Evolutionary conservation across 37 sponge, comb jelly and placozoan species (phyloP).

Genomic region (Beroe ovata): DNA sequence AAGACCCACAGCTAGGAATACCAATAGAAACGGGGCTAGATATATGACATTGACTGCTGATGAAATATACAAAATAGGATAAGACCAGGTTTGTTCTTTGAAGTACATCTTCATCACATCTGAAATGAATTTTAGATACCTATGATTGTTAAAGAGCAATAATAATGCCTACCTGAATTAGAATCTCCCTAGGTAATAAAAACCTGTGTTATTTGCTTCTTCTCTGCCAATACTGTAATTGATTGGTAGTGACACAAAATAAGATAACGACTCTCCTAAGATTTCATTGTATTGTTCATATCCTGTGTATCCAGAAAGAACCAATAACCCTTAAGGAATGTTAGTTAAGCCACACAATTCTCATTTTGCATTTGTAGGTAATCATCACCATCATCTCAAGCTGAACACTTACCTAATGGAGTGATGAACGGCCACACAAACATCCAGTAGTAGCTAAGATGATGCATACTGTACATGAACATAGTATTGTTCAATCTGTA

Average conservation of each 20-base stretch:
- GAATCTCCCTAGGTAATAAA: background rate
- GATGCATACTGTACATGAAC: conserved; percentile 68
- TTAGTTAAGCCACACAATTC: no score
- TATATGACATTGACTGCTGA: conserved; percentile 2
- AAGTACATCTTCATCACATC: conserved; percentile 9
- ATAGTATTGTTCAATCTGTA: conserved; percentile 57
- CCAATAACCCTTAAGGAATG: no score
- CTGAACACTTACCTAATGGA: conserved; percentile 17
- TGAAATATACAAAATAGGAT: conserved; percentile 10
- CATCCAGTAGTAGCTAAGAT: conserved; percentile 64
- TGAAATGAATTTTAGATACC: background rate
- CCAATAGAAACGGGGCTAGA: conserved; percentile 19
- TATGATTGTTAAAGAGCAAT: background rate
- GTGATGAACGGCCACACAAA: conserved; percentile 61
- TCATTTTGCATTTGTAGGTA: no score
- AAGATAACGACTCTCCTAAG: background rate
- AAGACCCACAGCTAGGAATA: background rate
- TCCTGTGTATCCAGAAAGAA: background rate
- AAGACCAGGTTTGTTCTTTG: background rate
- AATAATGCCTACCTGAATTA: background rate
- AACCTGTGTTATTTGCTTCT: background rate
- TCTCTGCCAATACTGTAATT: background rate
- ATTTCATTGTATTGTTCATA: background rate
- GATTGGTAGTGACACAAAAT: background rate
- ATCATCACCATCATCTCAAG: no score